These are phyloP conservation scores for Aethina tumida DNA, from an alignment of 1,140 invertebrate genomes.

Conservation along the genomic window DNA sequence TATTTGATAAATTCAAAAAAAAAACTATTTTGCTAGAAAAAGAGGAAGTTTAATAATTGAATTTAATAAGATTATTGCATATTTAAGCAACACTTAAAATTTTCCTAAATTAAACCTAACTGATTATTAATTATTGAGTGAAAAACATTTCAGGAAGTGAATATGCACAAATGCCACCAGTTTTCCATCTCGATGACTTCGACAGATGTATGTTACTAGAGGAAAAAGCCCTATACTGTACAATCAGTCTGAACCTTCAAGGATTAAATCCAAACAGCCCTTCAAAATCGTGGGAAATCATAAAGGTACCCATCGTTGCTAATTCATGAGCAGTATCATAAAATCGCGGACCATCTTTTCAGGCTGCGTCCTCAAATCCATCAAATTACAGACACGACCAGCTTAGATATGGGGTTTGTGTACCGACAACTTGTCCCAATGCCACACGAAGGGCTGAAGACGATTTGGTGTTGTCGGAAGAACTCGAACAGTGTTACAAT, in stretches of 20 bases:
- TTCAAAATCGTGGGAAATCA: slow-evolving; percentile 13
- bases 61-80: too few species aligned
- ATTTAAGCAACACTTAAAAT: too few species aligned
- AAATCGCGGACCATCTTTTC: slow-evolving; percentile 2
- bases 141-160: slow-evolving; percentile 14
- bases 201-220: slow-evolving; percentile 18
- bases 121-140: too few species aligned
- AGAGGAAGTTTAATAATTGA: too few species aligned
- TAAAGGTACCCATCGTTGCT: slow-evolving; percentile 11
- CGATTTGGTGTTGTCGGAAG: background rate
- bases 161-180: slow-evolving; percentile 19
- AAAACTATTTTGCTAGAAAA: too few species aligned
- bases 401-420: slow-evolving; percentile 19
- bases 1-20: too few species aligned
- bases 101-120: too few species aligned
- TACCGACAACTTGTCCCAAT: slow-evolving; percentile 11
- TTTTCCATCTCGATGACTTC: slow-evolving; percentile 22
- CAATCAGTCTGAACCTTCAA: slow-evolving; percentile 14
- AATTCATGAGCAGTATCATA: slow-evolving; percentile 1
- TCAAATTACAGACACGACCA: slow-evolving; percentile 19
- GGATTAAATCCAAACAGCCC: slow-evolving; percentile 1
- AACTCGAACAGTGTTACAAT: slow-evolving; percentile 16
- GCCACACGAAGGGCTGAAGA: background rate
- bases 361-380: slow-evolving; percentile 16
- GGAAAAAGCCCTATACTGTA: slow-evolving; percentile 16